Evolutionary conservation across 2,888 invertebrate species (phyloP), one percentile per base, ranked within the genome.

Genomic region (Villa cingulata): DNA sequence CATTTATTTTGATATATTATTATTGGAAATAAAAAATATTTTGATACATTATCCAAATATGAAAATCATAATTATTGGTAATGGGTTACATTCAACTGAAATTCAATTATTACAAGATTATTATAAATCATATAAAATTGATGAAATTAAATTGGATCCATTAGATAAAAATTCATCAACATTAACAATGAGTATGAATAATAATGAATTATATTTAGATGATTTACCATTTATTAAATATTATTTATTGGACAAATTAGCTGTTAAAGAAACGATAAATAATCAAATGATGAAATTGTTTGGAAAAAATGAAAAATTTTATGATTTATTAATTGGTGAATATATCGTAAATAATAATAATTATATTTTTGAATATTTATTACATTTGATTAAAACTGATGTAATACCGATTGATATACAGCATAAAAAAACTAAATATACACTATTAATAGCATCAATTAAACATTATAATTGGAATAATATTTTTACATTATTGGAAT

Each of bases 31-130:
- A 44, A 76, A 83, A 37, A 86, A 88, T 59, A 76, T 80, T 4
- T 65, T 90, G 37, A 70, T 74, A 0, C 74, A 78, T 47, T 78
- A 76, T 62, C 77, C 79, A 50, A 75, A 85, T 51, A 71, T 94
- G 36, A 83, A 81, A 60, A 66, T 95, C 0, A 74, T 96, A 42
- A 75, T 95, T 46, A 92, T 95, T 88, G 92, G 92, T 2, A 94
- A 94, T 15, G 86, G 90, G 0, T 75, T 88, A 60, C 87, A 92
- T 61, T 6, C 7, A 6, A 7, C 4, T 6, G 4, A 23, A 6
- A 78, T 81, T 34, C 75, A 77, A 51, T 75, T 86, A 54, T 91
- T 91, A 18, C 37, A 78, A 45, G 76, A 80, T 43, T 94, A 91
- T 66, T 92, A 92, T 67, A 77, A 77, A 37, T 15, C 14, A 14